phyloP scores from a whole-genome alignment of 2,888 invertebrate genomes.

The Melinaea menophilus region DNA sequence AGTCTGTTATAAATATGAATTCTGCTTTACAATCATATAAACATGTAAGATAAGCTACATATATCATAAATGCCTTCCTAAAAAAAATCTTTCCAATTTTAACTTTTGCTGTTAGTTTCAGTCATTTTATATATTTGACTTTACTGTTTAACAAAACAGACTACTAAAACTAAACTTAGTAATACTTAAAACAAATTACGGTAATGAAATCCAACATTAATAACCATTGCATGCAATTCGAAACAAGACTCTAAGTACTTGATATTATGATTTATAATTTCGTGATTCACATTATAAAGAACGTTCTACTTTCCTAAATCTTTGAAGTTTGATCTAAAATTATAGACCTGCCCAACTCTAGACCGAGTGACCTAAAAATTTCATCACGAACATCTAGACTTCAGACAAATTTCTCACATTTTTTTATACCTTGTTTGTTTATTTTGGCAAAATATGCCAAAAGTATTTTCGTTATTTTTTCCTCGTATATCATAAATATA shows the following conservation, averaged over 20 bases:
- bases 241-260: conserved; percentile 8
- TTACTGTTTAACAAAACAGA: neutral
- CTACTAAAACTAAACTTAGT: neutral
- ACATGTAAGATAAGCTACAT: too few species aligned
- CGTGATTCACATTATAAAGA: conserved; percentile 25
- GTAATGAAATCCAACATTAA: neutral
- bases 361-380: conserved; percentile 29
- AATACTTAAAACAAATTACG: neutral
- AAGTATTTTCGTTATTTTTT: too few species aligned
- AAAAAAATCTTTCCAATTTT: too few species aligned
- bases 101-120: too few species aligned
- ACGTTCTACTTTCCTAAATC: conserved; percentile 30
- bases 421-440: neutral
- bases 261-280: conserved; percentile 22
- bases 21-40: too few species aligned
- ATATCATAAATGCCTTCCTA: too few species aligned
- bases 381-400: conserved; percentile 12
- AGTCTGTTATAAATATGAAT: too few species aligned
- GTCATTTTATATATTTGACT: too few species aligned
- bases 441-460: too few species aligned
- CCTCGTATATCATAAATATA: neutral
- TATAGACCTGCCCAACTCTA: conserved; percentile 25
- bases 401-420: conserved; percentile 6
- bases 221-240: neutral
- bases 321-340: conserved; percentile 31